Base-by-base conservation (phyloP, 1,140 invertebrate species). In the Acromyrmex echinatior region DNA sequence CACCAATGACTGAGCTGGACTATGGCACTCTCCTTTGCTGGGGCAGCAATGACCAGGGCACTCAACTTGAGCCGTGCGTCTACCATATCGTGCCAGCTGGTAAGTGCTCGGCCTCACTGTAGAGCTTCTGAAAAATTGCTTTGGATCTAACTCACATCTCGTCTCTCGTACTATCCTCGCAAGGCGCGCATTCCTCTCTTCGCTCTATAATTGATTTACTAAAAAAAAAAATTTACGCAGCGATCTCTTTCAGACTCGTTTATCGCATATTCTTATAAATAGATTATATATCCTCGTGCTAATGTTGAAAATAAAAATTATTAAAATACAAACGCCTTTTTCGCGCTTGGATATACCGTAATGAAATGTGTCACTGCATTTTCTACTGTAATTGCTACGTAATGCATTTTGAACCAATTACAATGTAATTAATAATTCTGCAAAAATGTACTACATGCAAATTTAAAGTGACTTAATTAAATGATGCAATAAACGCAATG, bases 11-110 rank as follows among this genome's bases (percentile, higher is more conserved):
- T 28, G 97, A 98, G 92, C 94, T 96, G 53, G 97, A 98, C 92
- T 97, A 97, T 86, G 97, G 97, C 0, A 97, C 96, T 2, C 93
- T 98, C 3, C 95, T 97, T 3, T 98, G 97, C 91, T 97, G 97
- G 96, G 97, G 97, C 0, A 95, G 93, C 80, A 98, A 98, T 91
- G 96, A 96, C 80, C 96, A 97, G 58, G 97, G 97, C 18, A 93
- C 94, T 12, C 97, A 97, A 92, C 95, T 95, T 77, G 96, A 97
- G 53, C 97, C 97, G 0, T 98, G 97, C 91, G 96, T 97, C 25
- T 98, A 96, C 89, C 96, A 97, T 89, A 96, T 98, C 70, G 97
- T 97, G 85, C 97, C 97, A 25, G 97, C 97, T 85, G 97, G 97
- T 97, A 94, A 95, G 94, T 94, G 12, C n/a, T 58, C 39, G 28